A percentile compares a stretch with the other conserved stretches of the same genome.
Evolutionary conservation across 2,797 vertebrate genomes (phyloP).

Genomic region (Sebastes iracundus): DNA sequence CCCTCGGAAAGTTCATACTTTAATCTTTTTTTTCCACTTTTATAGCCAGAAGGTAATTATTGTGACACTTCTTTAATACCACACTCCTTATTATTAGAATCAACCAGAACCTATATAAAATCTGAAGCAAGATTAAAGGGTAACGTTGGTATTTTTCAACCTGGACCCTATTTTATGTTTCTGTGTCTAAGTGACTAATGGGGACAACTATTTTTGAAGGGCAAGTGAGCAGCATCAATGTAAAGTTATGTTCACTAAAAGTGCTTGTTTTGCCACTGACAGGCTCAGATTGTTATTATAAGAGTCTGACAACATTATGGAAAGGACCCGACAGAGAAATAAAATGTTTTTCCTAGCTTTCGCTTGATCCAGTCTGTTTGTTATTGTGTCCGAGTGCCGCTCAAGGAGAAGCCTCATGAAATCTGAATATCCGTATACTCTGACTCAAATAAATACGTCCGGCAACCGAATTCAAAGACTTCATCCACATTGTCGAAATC

Average conservation of each 20-base stretch:
- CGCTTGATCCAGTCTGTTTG: too few relatives aligned
- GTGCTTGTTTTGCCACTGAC: not conserved
- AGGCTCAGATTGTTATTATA: not conserved
- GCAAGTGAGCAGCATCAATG: not conserved
- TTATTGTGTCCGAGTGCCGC: too few relatives aligned
- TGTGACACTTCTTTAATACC: not conserved
- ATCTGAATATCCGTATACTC: too few relatives aligned
- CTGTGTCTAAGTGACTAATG: not conserved
- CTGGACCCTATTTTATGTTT: not conserved
- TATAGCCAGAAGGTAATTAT: not conserved
- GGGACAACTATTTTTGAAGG: too few relatives aligned
- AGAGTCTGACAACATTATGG: not conserved
- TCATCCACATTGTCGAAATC: too few relatives aligned
- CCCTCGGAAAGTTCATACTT: conserved; percentile 54
- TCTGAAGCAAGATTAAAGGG: not conserved
- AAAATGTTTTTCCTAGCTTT: too few relatives aligned
- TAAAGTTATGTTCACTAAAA: not conserved
- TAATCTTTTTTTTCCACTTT: not conserved
- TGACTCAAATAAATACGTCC: fast-evolving
- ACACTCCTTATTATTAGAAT: not conserved
- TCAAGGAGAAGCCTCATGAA: too few relatives aligned
- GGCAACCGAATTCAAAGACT: too few relatives aligned
- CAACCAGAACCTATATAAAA: not conserved
- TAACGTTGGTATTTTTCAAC: not conserved
- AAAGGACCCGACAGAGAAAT: too few relatives aligned